Evolutionary conservation across 2,888 invertebrate genomes (phyloP), one percentile per base, ranked within the genome.

Genomic region (Tachina fera): DNA sequence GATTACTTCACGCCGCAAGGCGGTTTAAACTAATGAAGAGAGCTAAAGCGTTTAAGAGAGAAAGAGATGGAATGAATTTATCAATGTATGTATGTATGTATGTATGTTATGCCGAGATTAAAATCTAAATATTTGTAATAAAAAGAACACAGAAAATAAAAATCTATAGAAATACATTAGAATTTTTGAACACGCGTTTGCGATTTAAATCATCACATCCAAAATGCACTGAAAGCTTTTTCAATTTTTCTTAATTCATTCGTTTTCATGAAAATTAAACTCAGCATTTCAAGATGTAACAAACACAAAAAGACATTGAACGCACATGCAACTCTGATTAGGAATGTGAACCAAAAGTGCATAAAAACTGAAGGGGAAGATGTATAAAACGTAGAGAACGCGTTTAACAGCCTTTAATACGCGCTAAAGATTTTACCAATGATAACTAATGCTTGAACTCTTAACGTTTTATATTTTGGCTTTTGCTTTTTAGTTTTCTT

Each of bases 381-480:
- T 78, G 60, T 2, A 49, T 51, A 85, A 78, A 82, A 86, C 75
- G 82, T 82, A 75, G 58, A 79, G 85, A 86, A 86, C 82, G 85
- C 85, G 65, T 82, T 86, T 86, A 86, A 82, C 78, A 86, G 82
- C 58, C 85, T 86, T 86, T 82, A 82, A 86, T 79, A 86, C 82
- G 85, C 85, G 85, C 82, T 71, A 82, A 19, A 86, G 85, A 86
- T 86, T 86, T 78, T 53, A 75, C 75, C 75, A 71, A 82, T 86
- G 85, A 82, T 86, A 86, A 75, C 82, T 79, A 82, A 86, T 75
- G 75, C 71, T 78, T 86, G 78, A 86, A 86, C 82, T 85, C 70
- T 78, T 68, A 75, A 82, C 78, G 85, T 79, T 82, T 82, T 85
- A 39, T 67, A 41, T 60, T 71, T 63, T 45, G 31, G 43, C 53